Evolutionary conservation across 2,113 vertebrate species (phyloP).

Genomic region (Argyrosomus japonicus): DNA sequence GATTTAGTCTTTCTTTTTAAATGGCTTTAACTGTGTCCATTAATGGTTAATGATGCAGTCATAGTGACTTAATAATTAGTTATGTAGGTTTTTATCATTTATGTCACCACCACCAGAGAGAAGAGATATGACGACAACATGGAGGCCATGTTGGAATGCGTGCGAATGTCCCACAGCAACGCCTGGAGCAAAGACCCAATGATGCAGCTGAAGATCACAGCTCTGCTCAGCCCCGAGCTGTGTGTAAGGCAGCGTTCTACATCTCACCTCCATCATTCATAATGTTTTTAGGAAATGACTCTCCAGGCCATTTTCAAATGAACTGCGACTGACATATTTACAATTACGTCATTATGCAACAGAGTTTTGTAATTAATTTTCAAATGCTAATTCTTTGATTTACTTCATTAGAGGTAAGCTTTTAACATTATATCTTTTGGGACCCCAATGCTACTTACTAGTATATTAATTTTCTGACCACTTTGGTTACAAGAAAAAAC

Average conservation of each 20-base stretch:
- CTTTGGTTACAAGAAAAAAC: not conserved
- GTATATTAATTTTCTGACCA: not conserved
- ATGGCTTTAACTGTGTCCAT: not conserved
- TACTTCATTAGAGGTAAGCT: too few species aligned
- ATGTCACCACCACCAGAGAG: conserved; percentile 75
- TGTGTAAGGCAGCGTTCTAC: conserved; percentile 85
- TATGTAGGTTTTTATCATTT: not conserved
- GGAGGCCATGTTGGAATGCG: conserved; percentile 87
- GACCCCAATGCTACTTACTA: too few species aligned
- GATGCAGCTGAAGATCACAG: conserved; percentile 93
- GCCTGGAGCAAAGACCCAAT: conserved; percentile 84
- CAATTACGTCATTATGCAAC: not conserved
- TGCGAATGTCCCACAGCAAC: conserved; percentile 86
- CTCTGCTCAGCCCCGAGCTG: conserved; percentile 87
- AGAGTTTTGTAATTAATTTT: not conserved
- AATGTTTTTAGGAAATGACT: not conserved
- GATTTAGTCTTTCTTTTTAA: not conserved
- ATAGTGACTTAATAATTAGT: not conserved
- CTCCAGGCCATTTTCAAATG: not conserved
- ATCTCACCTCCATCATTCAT: not conserved
- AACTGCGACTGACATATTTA: not conserved
- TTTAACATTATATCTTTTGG: not conserved
- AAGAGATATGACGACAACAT: conserved; percentile 85
- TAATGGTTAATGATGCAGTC: not conserved
- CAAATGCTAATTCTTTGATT: not conserved